Conservation (phyloP, 2,888 invertebrate species). For the Harpalus rufipes region DNA sequence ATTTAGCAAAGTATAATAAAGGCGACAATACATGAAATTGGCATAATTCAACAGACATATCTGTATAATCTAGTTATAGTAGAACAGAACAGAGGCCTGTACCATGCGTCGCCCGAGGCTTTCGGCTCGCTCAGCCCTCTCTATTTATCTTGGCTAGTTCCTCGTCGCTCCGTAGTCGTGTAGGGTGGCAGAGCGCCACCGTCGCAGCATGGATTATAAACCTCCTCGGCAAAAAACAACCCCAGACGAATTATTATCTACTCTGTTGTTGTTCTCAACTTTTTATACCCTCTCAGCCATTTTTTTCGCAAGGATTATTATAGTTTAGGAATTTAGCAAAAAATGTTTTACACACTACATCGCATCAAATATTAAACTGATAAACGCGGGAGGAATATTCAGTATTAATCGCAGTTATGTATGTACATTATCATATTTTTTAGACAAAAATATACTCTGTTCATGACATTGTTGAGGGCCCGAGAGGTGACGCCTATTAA, state of each 20-base stretch:
- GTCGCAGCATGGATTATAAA: slow-evolving; percentile 50
- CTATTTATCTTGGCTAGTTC: slow-evolving; percentile 77
- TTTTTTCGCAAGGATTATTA: slow-evolving; percentile 35
- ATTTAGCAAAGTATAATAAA: slow-evolving; percentile 28
- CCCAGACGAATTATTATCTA: slow-evolving; percentile 59
- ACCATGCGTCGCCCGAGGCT: slow-evolving; percentile 68
- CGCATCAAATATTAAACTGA: not conserved
- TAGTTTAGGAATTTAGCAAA: slow-evolving; percentile 32
- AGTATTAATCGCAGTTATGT: not conserved
- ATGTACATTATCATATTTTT: no score
- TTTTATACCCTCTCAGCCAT: slow-evolving; percentile 38
- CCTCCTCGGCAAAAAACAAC: slow-evolving; percentile 33
- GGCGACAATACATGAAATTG: slow-evolving; percentile 63
- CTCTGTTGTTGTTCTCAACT: slow-evolving; percentile 49
- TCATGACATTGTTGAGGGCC: no score
- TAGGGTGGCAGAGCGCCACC: slow-evolving; percentile 7
- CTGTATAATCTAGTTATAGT: slow-evolving; percentile 75
- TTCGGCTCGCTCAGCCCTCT: slow-evolving; percentile 74
- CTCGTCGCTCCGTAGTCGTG: slow-evolving; percentile 68
- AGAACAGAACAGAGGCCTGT: slow-evolving; percentile 74
- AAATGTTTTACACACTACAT: not conserved
- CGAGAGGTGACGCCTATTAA: no score
- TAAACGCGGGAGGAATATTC: not conserved
- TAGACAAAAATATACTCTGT: no score
- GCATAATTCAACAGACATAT: slow-evolving; percentile 71